phyloP scores from a whole-genome alignment of 2,888 invertebrate species.

The Mamestra brassicae region DNA sequence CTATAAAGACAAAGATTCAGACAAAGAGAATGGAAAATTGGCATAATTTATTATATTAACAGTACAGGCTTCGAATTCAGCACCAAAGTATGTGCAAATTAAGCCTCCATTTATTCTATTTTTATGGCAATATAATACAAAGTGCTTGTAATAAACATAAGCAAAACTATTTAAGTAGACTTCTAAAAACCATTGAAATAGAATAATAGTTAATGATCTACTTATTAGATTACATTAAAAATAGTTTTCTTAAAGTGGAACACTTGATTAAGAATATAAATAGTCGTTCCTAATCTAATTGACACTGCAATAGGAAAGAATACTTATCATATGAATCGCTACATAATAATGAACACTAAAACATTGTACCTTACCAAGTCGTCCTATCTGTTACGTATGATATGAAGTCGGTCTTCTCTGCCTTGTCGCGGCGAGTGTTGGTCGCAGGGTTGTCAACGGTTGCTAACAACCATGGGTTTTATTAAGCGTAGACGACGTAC shows the following conservation, averaged over 20 bases:
- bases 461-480: constrained; percentile 55
- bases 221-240: constrained; percentile 29
- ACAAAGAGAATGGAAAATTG: constrained; percentile 54
- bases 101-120: constrained; percentile 34
- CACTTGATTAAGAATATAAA: constrained; percentile 44
- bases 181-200: constrained; percentile 35
- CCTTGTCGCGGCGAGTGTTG: constrained; percentile 9
- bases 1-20: constrained; percentile 14
- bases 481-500: constrained; percentile 82
- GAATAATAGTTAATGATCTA: constrained; percentile 51
- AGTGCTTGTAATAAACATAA: constrained; percentile 42
- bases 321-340: constrained; percentile 55
- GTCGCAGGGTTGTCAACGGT: constrained; percentile 44
- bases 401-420: constrained; percentile 23
- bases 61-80: constrained; percentile 14
- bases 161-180: constrained; percentile 33
- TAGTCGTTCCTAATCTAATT: constrained; percentile 50
- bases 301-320: constrained; percentile 53
- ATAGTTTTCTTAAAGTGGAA: constrained; percentile 47
- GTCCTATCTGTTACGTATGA: constrained; percentile 29
- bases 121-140: constrained; percentile 49
- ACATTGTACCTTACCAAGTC: constrained; percentile 63
- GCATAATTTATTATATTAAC: constrained; percentile 7
- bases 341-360: constrained; percentile 69
- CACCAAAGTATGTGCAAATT: constrained; percentile 18